Percentiles rank a stretch among this genome's conserved stretches.
Evolutionary conservation across 2,797 vertebrate species (phyloP).

Genomic region (Remorina albescens): DNA sequence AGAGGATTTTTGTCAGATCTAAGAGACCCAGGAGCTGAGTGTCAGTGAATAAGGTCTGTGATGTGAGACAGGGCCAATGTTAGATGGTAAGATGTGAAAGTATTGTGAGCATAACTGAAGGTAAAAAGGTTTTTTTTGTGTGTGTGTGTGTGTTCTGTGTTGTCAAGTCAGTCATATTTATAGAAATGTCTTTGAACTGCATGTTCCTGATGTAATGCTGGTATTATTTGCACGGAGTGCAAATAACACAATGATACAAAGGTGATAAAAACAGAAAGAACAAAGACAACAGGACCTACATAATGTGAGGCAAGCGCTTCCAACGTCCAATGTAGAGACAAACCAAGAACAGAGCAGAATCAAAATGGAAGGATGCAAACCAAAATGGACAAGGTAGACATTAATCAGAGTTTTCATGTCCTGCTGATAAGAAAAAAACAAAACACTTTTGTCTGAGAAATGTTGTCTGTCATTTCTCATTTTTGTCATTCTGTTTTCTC

Average conservation of each 20-base stretch:
- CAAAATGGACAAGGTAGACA: neutral
- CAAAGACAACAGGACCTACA: slow-evolving; percentile 12
- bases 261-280: neutral
- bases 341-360: slow-evolving; percentile 16
- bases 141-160: neutral
- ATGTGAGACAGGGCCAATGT: no score
- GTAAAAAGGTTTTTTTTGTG: slow-evolving; percentile 11
- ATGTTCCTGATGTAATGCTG: slow-evolving; percentile 25
- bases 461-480: no score
- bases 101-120: neutral
- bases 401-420: slow-evolving; percentile 16
- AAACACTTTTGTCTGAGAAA: slow-evolving; percentile 2
- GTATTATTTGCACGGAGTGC: slow-evolving; percentile 12
- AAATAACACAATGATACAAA: slow-evolving; percentile 22
- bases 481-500: neutral
- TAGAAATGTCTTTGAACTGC: slow-evolving; percentile 36
- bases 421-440: slow-evolving; percentile 5
- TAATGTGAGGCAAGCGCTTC: slow-evolving; percentile 6
- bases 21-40: no score
- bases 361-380: slow-evolving; percentile 2
- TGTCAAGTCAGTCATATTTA: slow-evolving; percentile 43
- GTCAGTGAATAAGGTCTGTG: no score
- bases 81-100: no score
- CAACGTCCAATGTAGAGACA: slow-evolving; percentile 2
- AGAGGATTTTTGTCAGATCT: no score